Base-by-base conservation (phyloP, 53 echinoderm and acorn worm genomes). In the Luidia sarsii region DNA sequence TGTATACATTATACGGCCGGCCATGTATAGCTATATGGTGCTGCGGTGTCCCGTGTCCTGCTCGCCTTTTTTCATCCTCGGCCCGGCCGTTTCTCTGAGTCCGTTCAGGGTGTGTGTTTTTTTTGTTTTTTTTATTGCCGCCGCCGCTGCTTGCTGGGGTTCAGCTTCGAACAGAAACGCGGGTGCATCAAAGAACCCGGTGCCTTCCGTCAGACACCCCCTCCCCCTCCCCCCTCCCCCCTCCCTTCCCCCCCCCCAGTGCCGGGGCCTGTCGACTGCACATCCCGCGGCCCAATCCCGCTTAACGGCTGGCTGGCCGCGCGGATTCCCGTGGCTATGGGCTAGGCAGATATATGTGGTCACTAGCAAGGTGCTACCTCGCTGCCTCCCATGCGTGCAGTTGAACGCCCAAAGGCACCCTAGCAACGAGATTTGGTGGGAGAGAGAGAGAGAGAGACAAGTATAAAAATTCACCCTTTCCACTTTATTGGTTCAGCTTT, bases 401-500 rank as follows among this genome's bases (percentile, higher is more conserved):
- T 39, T 24, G 50, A 15, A 39, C 39, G 55, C 55, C 70, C 35
- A 70, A 27, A 70, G 70, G 70, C 70, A 34, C 70, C 70, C 51
- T 50, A 53, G 50, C 25, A 70, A 70, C 53, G 50, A 53, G 48
- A 70, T 70, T 53, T 70, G 31, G 70, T 35, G 52, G 30, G n/a
- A 70, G 70, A 70, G 32, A 70, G 70, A 51, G n/a, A n/a, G n/a
- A n/a, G n/a, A n/a, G n/a, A 41, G 41, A 41, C 6, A 11, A 41
- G 6, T 6, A 11, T 41, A 41, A 41, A 56, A 72, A 72, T 72
- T 72, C 57, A 34, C 13, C 37, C 56, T 56, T 72, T 72, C 72
- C 72, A 72, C 72, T 38, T 51, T 72, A 72, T 72, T 72, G 72
- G 72, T 72, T 72, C 72, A 72, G 72, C 72, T 72, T 72, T 72